Evolutionary conservation across 2,888 invertebrate genomes (phyloP).

Genomic region (Nectonema munidae): DNA sequence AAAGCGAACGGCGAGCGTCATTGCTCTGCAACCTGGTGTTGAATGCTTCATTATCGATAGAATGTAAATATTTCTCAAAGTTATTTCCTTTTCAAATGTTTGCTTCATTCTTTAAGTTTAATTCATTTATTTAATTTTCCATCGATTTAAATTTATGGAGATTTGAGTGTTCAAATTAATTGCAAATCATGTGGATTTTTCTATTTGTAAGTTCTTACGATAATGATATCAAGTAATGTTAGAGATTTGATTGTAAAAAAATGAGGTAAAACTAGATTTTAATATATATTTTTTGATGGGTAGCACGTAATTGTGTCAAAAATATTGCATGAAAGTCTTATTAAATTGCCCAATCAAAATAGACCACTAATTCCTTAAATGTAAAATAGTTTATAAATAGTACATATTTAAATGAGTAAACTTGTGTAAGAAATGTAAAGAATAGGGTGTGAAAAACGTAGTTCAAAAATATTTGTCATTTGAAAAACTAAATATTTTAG

Average conservation of each 20-base stretch:
- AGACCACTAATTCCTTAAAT: no score
- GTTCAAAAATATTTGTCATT: no score
- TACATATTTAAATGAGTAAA: no score
- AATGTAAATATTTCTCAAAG: conserved; percentile 29
- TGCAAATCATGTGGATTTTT: no score
- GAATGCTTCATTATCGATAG: conserved; percentile 52
- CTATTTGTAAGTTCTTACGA: neutral
- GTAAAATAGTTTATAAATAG: no score
- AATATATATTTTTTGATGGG: neutral
- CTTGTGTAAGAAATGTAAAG: no score
- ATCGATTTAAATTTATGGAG: no score
- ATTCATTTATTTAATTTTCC: neutral
- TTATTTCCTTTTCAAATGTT: neutral
- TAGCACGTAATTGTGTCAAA: neutral
- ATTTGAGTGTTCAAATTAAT: no score
- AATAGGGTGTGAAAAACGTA: no score
- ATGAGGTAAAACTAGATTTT: neutral
- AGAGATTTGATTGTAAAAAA: conserved; percentile 10
- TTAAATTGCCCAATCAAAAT: no score
- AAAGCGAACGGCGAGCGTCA: conserved; percentile 50
- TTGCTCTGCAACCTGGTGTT: conserved; percentile 45
- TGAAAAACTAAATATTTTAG: no score
- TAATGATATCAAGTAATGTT: conserved; percentile 9
- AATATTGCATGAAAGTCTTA: no score
- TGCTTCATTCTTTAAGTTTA: neutral